These are phyloP conservation scores for Papilio gigon DNA, from an alignment of 2,888 invertebrate genomes.

Conservation along the genomic window DNA sequence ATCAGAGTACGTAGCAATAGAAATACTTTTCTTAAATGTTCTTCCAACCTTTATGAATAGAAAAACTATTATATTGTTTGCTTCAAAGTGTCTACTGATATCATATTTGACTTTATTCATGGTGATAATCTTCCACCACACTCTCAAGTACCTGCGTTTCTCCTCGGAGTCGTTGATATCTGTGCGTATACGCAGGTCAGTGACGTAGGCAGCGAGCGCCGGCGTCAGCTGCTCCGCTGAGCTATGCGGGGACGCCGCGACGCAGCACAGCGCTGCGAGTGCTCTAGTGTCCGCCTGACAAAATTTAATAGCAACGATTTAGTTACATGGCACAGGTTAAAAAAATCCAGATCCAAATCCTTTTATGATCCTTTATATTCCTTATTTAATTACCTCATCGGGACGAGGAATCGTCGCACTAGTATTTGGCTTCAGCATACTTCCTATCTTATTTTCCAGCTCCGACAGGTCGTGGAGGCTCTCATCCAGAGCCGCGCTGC, in stretches of 20 bases:
- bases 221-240: slow-evolving; percentile 42
- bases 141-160: slow-evolving; percentile 44
- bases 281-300: slow-evolving; percentile 34
- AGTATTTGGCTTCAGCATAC: slow-evolving; percentile 49
- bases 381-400: slow-evolving; percentile 44
- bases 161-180: slow-evolving; percentile 37
- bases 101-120: background rate
- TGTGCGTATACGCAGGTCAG: slow-evolving; percentile 41
- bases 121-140: background rate
- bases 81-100: background rate
- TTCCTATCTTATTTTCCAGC: slow-evolving; percentile 56
- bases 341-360: background rate
- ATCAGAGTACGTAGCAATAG: slow-evolving; percentile 54
- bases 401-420: slow-evolving; percentile 18
- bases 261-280: slow-evolving; percentile 37
- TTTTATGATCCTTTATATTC: too few relatives aligned
- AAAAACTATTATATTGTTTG: background rate
- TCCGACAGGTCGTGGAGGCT: slow-evolving; percentile 59
- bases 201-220: slow-evolving; percentile 49
- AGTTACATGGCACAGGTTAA: too few relatives aligned
- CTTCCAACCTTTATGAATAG: slow-evolving; percentile 51
- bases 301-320: background rate
- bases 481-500: slow-evolving; percentile 60
- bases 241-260: slow-evolving; percentile 35
- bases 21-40: slow-evolving; percentile 57